phyloP scores from a whole-genome alignment of 2,888 invertebrate genomes.

The Apeira syringaria region DNA sequence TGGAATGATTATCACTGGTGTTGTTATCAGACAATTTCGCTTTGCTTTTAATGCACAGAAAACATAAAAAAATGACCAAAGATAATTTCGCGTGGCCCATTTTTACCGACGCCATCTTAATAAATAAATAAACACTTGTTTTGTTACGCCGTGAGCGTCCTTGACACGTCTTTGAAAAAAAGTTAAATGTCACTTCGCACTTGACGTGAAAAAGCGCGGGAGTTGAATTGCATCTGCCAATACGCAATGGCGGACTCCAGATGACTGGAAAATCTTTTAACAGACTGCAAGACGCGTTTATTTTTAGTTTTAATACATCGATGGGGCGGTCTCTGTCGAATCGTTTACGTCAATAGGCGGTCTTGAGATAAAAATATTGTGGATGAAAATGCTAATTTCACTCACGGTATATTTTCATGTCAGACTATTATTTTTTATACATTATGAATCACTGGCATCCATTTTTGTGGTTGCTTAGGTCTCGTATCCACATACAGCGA shows the following conservation, averaged over 20 bases:
- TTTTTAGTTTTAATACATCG: conserved; percentile 52
- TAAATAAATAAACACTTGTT: conserved; percentile 14
- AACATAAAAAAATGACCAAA: conserved; percentile 46
- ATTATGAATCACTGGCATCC: conserved; percentile 22
- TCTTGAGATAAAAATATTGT: conserved; percentile 27
- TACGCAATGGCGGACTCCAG: conserved; percentile 48
- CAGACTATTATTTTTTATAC: conserved; percentile 25
- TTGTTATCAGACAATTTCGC: conserved; percentile 48
- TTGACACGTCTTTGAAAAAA: conserved; percentile 11
- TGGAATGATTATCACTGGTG: conserved; percentile 38
- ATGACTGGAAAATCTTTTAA: conserved; percentile 48
- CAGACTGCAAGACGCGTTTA: conserved; percentile 58
- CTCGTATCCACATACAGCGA: no score
- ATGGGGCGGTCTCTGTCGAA: conserved; percentile 46
- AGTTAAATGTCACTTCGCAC: conserved; percentile 20
- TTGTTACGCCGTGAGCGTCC: background rate
- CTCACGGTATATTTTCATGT: conserved; percentile 16
- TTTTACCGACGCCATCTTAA: conserved; percentile 38
- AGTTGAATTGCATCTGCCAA: conserved; percentile 33
- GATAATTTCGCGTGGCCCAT: conserved; percentile 31
- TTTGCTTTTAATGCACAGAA: conserved; percentile 41
- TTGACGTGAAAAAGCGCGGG: conserved; percentile 43
- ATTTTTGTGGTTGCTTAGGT: background rate
- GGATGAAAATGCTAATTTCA: conserved; percentile 15
- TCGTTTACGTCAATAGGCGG: conserved; percentile 15